A percentile compares a stretch with the other conserved stretches of the same genome.
Conservation (phyloP, 2,797 vertebrate genomes). For the Hybognathus amarus region DNA sequence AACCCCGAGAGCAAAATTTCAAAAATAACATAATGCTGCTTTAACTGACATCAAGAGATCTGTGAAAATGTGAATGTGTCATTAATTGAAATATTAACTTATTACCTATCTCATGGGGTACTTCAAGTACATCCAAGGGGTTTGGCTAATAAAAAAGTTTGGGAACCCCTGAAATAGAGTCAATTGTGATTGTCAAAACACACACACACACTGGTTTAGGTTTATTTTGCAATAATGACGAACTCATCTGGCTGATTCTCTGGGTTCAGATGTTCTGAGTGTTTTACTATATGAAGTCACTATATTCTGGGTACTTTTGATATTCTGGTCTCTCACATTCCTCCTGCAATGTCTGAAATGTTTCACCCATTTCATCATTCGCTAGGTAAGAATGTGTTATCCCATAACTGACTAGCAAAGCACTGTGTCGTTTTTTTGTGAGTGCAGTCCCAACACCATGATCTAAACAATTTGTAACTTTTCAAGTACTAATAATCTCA, state of each 20-base stretch:
- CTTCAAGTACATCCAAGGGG: not conserved
- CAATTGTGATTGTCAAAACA: not conserved
- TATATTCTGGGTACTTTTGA: not conserved
- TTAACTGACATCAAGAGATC: not conserved
- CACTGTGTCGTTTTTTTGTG: not conserved
- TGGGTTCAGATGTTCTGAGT: not conserved
- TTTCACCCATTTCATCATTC: not conserved
- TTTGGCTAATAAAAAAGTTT: not conserved
- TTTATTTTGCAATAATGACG: not conserved
- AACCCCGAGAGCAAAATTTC: no score
- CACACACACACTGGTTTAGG: not conserved
- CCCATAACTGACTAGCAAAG: not conserved
- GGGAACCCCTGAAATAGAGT: not conserved
- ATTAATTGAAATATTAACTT: not conserved
- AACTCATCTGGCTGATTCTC: not conserved
- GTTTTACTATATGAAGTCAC: not conserved
- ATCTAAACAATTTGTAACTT: not conserved
- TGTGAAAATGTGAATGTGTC: not conserved
- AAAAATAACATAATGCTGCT: no score
- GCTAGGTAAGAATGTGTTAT: not conserved
- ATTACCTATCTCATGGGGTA: not conserved
- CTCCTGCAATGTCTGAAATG: not conserved
- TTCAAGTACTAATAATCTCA: not conserved
- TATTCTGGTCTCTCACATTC: conserved; percentile 2
- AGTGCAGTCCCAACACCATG: not conserved